Percentiles rank a stretch among this genome's conserved stretches.
These are phyloP conservation scores for Pollicipes pollicipes DNA, from an alignment of 1,140 invertebrate genomes.

Conservation along the genomic window DNA sequence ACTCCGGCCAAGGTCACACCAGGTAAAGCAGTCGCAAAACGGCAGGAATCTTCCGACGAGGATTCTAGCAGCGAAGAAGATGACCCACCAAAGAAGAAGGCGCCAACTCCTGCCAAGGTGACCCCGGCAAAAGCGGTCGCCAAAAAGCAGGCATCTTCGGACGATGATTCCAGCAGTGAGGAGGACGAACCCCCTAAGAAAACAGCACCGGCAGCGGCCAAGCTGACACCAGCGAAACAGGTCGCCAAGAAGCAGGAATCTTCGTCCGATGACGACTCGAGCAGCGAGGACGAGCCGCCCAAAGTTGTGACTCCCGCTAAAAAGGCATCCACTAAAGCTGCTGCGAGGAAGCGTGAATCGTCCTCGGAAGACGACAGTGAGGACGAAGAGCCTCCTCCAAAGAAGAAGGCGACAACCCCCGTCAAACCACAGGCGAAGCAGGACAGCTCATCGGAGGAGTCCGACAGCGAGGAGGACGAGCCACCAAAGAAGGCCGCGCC, in stretches of 20 bases:
- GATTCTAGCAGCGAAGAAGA: no score
- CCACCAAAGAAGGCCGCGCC: no score
- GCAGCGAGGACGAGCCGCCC: slow-evolving; percentile 13
- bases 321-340: slow-evolving; percentile 5
- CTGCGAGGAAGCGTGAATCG: slow-evolving; percentile 4
- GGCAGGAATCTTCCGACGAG: no score
- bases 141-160: no score
- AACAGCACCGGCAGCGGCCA: slow-evolving; percentile 6
- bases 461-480: slow-evolving; percentile 12
- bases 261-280: slow-evolving; percentile 19
- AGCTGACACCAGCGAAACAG: slow-evolving; percentile 10
- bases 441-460: slow-evolving; percentile 14
- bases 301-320: slow-evolving; percentile 7
- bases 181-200: not conserved
- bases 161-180: not conserved
- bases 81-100: no score
- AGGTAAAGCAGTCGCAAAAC: no score
- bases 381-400: slow-evolving; percentile 12
- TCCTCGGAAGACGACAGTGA: slow-evolving; percentile 7
- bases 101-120: not conserved
- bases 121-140: no score
- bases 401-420: slow-evolving; percentile 11
- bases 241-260: slow-evolving; percentile 17
- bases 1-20: no score
- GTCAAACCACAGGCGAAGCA: no score